Base-by-base conservation (phyloP, 2,888 invertebrate species). In the Lydus trimaculatus region DNA sequence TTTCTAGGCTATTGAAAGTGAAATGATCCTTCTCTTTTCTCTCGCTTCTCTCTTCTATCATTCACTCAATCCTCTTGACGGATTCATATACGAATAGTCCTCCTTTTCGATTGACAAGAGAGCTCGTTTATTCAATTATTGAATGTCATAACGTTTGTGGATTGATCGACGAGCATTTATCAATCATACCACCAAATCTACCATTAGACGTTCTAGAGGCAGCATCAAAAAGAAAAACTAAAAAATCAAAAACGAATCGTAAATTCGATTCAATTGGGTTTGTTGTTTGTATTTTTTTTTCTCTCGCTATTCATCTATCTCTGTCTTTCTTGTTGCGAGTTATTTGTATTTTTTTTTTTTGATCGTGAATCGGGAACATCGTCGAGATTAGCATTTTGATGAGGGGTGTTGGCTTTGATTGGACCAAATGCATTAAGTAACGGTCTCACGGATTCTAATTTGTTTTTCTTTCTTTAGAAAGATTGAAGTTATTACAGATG, bases 91-190 rank as follows among this genome's bases (percentile, higher is more conserved):
- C 72, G 74, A 36, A 36, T 36, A 43, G 43, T 43, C 73, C 75
- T 76, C 70, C 71, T 67, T 71, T 74, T 72, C 73, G 68, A 73
- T 76, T 75, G 77, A 78, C 76, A 78, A 75, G 77, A 69, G 73
- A 65, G 67, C 74, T 74, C 74, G 75, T 74, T 76, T 74, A 75
- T 75, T 78, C 78, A 75, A 78, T 79, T 77, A 76, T 75, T 69
- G 72, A n/a, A 66, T 75, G 77, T 76, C 78, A 78, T 79, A 77
- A 76, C 77, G 73, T 69, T 43, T 73, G 73, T 60, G 66, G 69
- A 73, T 75, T 78, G 77, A 78, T 74, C 70, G 78, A 77, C 71
- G 78, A 77, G 73, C 69, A 70, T 71, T 64, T 73, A 76, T 77
- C 77, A 76, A 76, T 76, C 74, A 76, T 72, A 64, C 23, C 20